A percentile compares a stretch with the other conserved stretches of the same genome.
Evolutionary conservation across 2,113 vertebrate genomes (phyloP).

Genomic region (Cynopterus brachyotis): DNA sequence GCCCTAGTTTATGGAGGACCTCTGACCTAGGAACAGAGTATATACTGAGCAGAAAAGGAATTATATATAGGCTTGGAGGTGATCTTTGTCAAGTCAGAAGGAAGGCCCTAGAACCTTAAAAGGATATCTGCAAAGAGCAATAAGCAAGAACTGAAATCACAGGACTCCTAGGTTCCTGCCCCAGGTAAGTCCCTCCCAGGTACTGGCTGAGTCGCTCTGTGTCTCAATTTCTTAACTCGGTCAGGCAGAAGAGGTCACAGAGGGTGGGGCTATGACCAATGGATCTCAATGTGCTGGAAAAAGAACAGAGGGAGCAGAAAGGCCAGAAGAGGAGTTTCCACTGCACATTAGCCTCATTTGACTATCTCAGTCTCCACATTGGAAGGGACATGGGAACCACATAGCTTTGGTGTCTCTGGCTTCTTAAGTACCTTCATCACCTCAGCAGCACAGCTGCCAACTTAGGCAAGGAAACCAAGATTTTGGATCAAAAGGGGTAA

Average conservation of each 20-base stretch:
- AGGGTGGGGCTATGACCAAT: background rate
- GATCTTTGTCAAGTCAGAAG: background rate
- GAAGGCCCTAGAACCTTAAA: background rate
- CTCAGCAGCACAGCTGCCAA: background rate
- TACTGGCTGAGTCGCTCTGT: background rate
- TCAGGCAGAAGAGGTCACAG: background rate
- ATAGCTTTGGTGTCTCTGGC: background rate
- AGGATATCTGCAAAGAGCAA: background rate
- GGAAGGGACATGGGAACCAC: background rate
- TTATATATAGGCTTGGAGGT: background rate
- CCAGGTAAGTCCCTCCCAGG: background rate
- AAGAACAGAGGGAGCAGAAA: constrained; percentile 1
- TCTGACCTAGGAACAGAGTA: background rate
- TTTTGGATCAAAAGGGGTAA: background rate
- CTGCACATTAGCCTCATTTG: background rate
- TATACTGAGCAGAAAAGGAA: background rate
- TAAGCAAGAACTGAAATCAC: background rate
- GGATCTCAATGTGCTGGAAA: background rate
- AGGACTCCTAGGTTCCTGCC: background rate
- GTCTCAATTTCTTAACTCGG: constrained; percentile 56
- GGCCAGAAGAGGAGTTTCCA: background rate
- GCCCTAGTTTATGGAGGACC: background rate
- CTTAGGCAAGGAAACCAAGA: constrained; percentile 3
- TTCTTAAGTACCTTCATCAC: background rate
- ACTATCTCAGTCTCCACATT: background rate